Evolutionary conservation across 2,888 invertebrate species (phyloP).

Genomic region (Macaria notata): DNA sequence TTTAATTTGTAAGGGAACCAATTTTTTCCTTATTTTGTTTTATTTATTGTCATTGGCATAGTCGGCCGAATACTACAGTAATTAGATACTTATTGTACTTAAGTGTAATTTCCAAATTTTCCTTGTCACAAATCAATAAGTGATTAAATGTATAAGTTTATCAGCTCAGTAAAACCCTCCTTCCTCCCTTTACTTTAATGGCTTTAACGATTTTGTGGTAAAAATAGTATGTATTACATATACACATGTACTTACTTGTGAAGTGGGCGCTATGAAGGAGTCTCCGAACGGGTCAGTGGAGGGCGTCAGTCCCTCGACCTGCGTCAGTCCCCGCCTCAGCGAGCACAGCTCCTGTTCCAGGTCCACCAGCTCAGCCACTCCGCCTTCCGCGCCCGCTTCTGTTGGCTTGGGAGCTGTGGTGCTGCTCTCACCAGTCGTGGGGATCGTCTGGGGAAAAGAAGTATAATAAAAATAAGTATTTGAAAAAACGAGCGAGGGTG

Average conservation of each 20-base stretch:
- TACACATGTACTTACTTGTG: slow-evolving; percentile 32
- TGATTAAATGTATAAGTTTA: too few relatives aligned
- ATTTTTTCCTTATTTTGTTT: too few relatives aligned
- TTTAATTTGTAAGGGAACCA: too few relatives aligned
- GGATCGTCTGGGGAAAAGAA: slow-evolving; percentile 45
- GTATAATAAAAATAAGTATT: background rate
- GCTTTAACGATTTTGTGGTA: too few relatives aligned
- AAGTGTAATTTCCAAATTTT: too few relatives aligned
- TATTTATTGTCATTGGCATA: too few relatives aligned
- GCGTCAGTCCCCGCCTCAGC: slow-evolving; percentile 92
- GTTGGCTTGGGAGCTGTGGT: slow-evolving; percentile 43
- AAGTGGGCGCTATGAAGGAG: slow-evolving; percentile 61
- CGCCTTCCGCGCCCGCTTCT: slow-evolving; percentile 74
- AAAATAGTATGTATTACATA: too few relatives aligned
- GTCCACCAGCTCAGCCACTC: slow-evolving; percentile 93
- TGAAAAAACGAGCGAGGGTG: background rate
- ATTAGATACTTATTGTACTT: too few relatives aligned
- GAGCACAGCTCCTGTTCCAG: slow-evolving; percentile 93
- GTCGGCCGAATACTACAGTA: too few relatives aligned
- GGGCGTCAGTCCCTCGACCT: slow-evolving; percentile 92
- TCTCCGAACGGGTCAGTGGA: slow-evolving; percentile 80
- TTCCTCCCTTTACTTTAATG: too few relatives aligned
- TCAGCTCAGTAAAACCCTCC: too few relatives aligned
- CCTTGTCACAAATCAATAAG: too few relatives aligned
- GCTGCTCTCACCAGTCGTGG: slow-evolving; percentile 52